Evolutionary conservation across 2,113 vertebrate species (phyloP), one percentile per base, ranked within the genome.

Genomic region (Cygnus buccinator): DNA sequence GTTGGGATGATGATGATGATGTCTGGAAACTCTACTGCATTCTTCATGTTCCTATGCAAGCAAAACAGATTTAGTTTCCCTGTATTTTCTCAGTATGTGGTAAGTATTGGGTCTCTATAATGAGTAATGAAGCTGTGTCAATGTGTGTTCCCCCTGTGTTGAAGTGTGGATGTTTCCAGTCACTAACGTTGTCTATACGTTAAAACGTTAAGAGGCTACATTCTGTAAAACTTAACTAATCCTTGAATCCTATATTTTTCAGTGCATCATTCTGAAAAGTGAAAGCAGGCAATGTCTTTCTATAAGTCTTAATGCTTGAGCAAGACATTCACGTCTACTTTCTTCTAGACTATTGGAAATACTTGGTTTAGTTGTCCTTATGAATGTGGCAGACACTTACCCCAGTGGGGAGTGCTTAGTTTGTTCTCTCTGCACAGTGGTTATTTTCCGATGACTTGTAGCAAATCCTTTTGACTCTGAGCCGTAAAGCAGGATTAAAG

Each of bases 401-500:
- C n/a, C 31, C 41, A 13, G 26, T 23, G 48, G 41, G 61, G 87
- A 87, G 37, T 35, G 54, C 41, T 35, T 84, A 54, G 41, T 54
- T 74, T 81, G 28, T 52, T 90, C 43, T 58, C 54, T 83, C 54
- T 80, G 63, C 39, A 6, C 52, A 14, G 41, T 58, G 90, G 72
- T 70, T 92, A n/a, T 71, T 58, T 94, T 41, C 41, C 59, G 48
- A 46, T 76, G 63, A 81, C 54, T 88, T 58, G n/a, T 25, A 13
- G 28, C 37, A 43, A 29, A 28, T 61, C 18, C 17, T 87, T 97
- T 83, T 44, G 80, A 35, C 48, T 84, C 22, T 2, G 9, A 68
- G 37, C 39, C 43, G 87, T 95, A 84, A 79, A 91, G 26, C 33
- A 39, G 71, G 71, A 85, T 96, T 96, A 74, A 68, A 92, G 6